A percentile compares a stretch with the other conserved stretches of the same genome.
Conservation (phyloP, 2,113 vertebrate genomes). For the Pogonocichla stellata region DNA sequence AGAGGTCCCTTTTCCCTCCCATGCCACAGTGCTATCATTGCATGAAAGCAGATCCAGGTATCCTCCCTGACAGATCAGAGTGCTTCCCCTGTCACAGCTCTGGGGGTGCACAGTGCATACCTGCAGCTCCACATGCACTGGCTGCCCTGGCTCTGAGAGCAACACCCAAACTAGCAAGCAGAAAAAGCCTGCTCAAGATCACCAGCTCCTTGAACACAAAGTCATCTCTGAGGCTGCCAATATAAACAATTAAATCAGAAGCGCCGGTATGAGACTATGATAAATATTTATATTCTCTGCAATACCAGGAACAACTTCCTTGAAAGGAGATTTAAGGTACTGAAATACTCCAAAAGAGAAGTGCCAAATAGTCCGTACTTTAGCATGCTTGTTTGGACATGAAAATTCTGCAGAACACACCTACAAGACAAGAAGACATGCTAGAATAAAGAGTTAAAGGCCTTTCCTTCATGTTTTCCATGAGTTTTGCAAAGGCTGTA, state of each 20-base stretch:
- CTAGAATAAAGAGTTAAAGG: neutral
- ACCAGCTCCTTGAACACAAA: neutral
- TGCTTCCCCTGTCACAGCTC: accelerated
- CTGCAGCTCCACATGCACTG: accelerated
- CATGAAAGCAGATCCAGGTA: neutral
- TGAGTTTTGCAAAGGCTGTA: neutral
- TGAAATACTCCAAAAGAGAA: neutral
- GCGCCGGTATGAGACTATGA: neutral
- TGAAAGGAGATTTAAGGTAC: neutral
- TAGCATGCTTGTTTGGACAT: neutral
- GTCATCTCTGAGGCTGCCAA: neutral
- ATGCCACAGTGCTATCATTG: neutral
- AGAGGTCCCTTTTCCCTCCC: neutral
- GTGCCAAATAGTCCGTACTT: neutral
- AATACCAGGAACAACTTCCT: neutral
- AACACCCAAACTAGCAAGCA: neutral
- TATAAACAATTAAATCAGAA: constrained; percentile 5
- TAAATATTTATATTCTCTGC: neutral
- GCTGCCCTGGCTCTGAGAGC: accelerated
- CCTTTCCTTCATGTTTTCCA: neutral
- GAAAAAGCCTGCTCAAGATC: neutral
- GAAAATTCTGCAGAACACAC: neutral
- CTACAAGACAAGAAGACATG: neutral
- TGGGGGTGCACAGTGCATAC: accelerated
- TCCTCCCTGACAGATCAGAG: neutral